Conservation (phyloP, 2,113 vertebrate genomes). For the Anseranas semipalmata region DNA sequence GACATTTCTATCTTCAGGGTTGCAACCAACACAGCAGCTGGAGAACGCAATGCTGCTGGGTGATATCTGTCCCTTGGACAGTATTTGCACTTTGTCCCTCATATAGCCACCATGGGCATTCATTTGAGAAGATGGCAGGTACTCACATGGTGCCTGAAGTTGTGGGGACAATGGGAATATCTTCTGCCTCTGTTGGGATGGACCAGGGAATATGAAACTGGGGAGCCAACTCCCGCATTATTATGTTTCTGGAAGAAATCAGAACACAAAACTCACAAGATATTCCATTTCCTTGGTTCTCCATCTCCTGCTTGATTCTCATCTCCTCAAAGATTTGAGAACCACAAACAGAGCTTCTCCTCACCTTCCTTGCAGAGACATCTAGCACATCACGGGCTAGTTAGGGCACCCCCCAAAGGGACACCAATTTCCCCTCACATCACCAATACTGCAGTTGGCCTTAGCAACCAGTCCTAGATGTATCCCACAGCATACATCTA, state of each 20-base stretch:
- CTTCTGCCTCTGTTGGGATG: conserved; percentile 96
- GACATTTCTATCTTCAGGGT: neutral
- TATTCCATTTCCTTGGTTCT: neutral
- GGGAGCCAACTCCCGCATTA: conserved; percentile 96
- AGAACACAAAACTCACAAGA: neutral
- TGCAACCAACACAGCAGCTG: neutral
- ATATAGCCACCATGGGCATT: neutral
- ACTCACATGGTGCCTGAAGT: conserved; percentile 99
- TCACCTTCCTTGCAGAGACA: neutral
- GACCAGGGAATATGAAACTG: conserved; percentile 99
- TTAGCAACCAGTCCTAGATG: neutral
- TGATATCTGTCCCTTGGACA: neutral
- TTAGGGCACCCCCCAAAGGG: neutral
- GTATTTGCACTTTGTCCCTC: neutral
- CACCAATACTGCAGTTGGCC: neutral
- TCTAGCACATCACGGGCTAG: neutral
- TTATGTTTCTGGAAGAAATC: conserved; percentile 87
- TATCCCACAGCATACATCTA: neutral
- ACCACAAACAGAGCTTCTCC: neutral
- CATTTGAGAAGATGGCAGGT: neutral
- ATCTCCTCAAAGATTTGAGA: neutral
- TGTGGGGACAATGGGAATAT: conserved; percentile 98
- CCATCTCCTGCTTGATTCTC: neutral
- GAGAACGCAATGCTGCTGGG: neutral
- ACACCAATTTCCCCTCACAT: neutral